Base-by-base conservation (phyloP, 1,140 invertebrate genomes). In the Aphidius gifuensis region DNA sequence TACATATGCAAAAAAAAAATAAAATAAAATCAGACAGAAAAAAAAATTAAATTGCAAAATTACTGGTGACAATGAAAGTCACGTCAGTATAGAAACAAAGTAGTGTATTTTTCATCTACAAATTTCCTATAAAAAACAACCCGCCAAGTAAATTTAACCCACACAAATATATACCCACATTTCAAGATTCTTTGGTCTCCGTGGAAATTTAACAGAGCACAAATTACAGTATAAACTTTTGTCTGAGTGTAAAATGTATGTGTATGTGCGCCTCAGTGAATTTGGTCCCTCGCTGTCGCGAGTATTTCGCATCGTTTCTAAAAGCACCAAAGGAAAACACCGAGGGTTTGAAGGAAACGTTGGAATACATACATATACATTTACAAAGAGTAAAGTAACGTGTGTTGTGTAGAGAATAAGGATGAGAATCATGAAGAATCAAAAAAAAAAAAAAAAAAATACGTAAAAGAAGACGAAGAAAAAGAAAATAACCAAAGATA, bases 161-260 rank as follows among this genome's bases (percentile, higher is more conserved):
- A 48, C 43, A 32, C 21, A 38, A 46, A 8, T 21, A 16, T 56
- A 44, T 56, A 44, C 16, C 1, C 23, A 50, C 5, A n/a, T 50
- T 50, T 8, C 1, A 55, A 11, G 53, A 8, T 43, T 43, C 44
- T 58, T 58, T 32, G 64, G 64, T 66, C 65, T 64, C 65, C 40
- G 62, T 64, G 66, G 64, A 67, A 67, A 67, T 67, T 67, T 67
- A 67, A 63, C 66, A 64, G 53, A 65, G 61, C 66, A 64, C 66
- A 64, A 65, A 61, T 68, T 68, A 68, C 66, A 58, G 61, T 43
- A 59, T 43, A 42, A 68, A 68, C 45, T 65, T 66, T 61, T 50
- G 55, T 61, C 58, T 66, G 54, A 32, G 23, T 32, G 23, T 32
- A 32, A 32, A 57, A 60, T 66, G 57, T 57, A 60, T 62, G 60